Evolutionary conservation across 2,113 vertebrate genomes (phyloP).

Genomic region (Nycticorax nycticorax): DNA sequence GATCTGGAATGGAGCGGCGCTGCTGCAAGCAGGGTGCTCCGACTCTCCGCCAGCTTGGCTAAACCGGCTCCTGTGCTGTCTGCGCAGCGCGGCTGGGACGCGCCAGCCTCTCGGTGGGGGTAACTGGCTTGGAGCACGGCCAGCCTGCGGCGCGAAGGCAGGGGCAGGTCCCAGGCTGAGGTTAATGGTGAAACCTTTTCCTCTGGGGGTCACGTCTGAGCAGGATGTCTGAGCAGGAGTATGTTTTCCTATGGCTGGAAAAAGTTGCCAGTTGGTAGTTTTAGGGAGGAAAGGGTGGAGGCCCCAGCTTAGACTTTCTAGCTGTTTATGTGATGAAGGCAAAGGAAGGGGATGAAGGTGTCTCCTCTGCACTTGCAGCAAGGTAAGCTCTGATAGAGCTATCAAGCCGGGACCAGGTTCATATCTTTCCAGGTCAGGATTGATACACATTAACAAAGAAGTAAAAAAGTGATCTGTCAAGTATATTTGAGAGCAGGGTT

Average conservation of each 20-base stretch:
- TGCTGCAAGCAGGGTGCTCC: not conserved
- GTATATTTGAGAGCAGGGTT: not conserved
- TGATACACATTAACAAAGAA: not conserved
- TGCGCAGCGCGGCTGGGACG: not conserved
- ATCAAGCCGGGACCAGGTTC: not conserved
- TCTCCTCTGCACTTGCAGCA: not conserved
- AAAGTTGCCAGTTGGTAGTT: not conserved
- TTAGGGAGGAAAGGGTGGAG: not conserved
- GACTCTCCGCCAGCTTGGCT: not conserved
- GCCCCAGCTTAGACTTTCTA: not conserved
- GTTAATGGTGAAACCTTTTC: not conserved
- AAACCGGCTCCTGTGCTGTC: fast-evolving
- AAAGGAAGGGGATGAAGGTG: not conserved
- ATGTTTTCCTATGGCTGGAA: not conserved
- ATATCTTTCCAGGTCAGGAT: not conserved
- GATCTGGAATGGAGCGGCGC: not conserved
- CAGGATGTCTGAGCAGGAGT: no score
- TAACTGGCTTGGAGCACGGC: not conserved
- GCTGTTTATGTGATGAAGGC: not conserved
- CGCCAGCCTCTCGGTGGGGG: not conserved
- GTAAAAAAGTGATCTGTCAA: not conserved
- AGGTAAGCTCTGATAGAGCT: not conserved
- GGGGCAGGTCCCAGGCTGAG: not conserved
- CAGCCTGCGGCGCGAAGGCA: not conserved
- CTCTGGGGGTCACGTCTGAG: not conserved